Evolutionary conservation across 2,797 vertebrate genomes (phyloP), one percentile per base, ranked within the genome.

Genomic region (Cossypha polioptera): DNA sequence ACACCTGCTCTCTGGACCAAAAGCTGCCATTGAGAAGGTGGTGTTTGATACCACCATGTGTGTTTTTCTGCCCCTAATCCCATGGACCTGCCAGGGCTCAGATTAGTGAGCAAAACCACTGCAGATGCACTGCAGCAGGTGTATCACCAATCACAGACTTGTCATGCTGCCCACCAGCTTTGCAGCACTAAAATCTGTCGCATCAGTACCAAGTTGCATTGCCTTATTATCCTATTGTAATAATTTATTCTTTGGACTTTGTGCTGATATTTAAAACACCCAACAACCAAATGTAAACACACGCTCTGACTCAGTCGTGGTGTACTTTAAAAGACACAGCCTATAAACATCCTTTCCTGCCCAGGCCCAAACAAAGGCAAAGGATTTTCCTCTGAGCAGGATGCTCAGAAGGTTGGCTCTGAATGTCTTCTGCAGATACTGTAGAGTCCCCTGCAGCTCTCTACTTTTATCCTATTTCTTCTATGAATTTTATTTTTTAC

Each of bases 331-430:
- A 77, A 96, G 42, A 80, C 61, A 88, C 54, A 93, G 63, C 81
- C 86, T 77, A 78, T 95, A 96, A 96, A 96, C 91, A 96, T 96
- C 92, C 91, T 85, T 89, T 97, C 94, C 96, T 95, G 86, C 31
- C 0, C 8, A 50, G 68, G 78, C 53, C 88, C 78, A 93, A 91
- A 96, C 92, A 94, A 93, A 88, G 50, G 51, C 65, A 19, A 74
- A 94, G 73, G 31, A 50, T 65, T 75, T 91, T 92, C 90, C 82
- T 83, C 68, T 0, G 0, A 51, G 61, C 65, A 71, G 57, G 53
- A 73, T 59, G 31, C 25, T 69, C 35, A 8, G 24, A 54, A 36
- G 40, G 26, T 28, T 79, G 80, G 36, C 45, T 82, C 42, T 57
- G 38, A 77, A 63, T 1, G 0, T 48, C 55, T 82, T 82, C 63